Conservation (phyloP, 2,888 invertebrate species). For the Slavum lentiscoides region DNA sequence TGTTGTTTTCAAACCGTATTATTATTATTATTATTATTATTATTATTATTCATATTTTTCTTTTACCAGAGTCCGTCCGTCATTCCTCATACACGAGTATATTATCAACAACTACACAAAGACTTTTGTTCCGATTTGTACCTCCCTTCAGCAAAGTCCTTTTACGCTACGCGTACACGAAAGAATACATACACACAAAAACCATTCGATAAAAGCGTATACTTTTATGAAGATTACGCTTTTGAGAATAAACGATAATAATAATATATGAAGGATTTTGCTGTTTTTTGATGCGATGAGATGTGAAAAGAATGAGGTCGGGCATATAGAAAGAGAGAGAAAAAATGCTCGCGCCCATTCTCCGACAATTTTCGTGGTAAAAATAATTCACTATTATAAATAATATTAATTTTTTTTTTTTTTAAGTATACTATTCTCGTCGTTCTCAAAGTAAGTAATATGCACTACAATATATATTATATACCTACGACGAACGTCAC, state of each 20-base stretch:
- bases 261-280: conserved; percentile 16
- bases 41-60: not conserved
- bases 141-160: not conserved
- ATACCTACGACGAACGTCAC: no score
- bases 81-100: conserved; percentile 3
- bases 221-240: conserved; percentile 32
- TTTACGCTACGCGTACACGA: conserved; percentile 12
- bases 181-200: not conserved
- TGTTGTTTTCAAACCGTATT: no score
- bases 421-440: no score
- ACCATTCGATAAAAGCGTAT: conserved; percentile 30
- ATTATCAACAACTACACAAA: conserved; percentile 30
- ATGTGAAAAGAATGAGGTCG: no score
- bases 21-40: not conserved
- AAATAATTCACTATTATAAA: no score
- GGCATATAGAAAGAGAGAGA: no score
- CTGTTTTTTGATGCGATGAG: no score
- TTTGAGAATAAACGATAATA: not conserved
- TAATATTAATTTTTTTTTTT: no score
- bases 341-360: no score
- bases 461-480: no score
- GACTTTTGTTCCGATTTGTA: conserved; percentile 26
- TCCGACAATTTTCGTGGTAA: no score
- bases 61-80: conserved; percentile 4
- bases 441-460: no score